Evolutionary conservation across 1,140 invertebrate species (phyloP).

Genomic region (Magallana ariakensis): DNA sequence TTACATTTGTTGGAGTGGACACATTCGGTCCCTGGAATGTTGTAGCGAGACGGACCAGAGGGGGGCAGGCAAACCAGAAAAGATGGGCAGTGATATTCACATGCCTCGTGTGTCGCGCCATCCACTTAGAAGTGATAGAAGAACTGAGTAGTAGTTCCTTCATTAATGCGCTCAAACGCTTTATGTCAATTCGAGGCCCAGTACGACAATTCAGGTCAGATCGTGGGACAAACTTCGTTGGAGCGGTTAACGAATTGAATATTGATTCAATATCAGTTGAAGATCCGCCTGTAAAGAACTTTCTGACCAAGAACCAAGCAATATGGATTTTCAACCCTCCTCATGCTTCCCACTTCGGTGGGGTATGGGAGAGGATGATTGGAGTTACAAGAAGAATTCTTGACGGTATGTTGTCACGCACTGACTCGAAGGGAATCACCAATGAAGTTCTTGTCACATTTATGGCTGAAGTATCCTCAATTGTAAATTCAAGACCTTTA

Average conservation of each 20-base stretch:
- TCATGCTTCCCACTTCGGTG: conserved; percentile 51
- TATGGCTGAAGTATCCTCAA: conserved; percentile 54
- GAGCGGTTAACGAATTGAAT: neutral
- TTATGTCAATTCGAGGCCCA: conserved; percentile 13
- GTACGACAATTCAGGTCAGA: conserved; percentile 47
- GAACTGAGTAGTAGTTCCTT: conserved; percentile 54
- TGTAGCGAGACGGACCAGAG: conserved; percentile 6
- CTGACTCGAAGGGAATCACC: conserved; percentile 32
- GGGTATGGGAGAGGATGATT: conserved; percentile 42
- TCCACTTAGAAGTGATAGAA: conserved; percentile 58
- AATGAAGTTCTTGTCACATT: conserved; percentile 53
- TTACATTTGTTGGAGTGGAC: conserved; percentile 43
- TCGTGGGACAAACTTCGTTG: conserved; percentile 63
- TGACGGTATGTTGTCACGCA: conserved; percentile 11
- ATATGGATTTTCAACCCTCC: conserved; percentile 52
- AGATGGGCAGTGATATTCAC: conserved; percentile 57
- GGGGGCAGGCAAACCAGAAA: conserved; percentile 34
- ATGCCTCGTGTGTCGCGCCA: conserved; percentile 37
- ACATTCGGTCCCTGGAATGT: conserved; percentile 43
- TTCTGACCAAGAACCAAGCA: neutral
- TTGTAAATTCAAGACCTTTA: conserved; percentile 56
- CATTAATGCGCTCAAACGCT: conserved; percentile 57
- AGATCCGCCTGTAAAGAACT: neutral
- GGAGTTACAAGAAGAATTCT: conserved; percentile 43
- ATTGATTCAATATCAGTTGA: conserved; percentile 20